Percentiles rank a stretch among this genome's conserved stretches.
Conservation (phyloP, 2,888 invertebrate species). For the Hyppa rectilinea region DNA sequence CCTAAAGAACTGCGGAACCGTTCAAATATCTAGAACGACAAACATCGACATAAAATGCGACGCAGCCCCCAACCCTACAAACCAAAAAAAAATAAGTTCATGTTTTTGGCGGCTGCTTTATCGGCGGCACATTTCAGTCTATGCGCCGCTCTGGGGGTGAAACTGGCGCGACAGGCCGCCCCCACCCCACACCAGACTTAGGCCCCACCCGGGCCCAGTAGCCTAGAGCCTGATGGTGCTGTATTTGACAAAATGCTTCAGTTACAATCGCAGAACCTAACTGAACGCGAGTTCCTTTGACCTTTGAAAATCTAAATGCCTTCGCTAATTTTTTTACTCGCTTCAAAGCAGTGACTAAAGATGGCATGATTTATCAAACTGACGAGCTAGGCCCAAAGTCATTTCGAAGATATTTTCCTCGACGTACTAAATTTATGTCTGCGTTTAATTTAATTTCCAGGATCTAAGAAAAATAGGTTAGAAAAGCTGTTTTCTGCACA, state of each 20-base stretch:
- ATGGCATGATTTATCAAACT: slow-evolving; percentile 65
- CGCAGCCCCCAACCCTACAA: slow-evolving; percentile 47
- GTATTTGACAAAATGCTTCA: slow-evolving; percentile 74
- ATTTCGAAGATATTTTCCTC: slow-evolving; percentile 61
- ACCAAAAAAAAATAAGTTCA: slow-evolving; percentile 70
- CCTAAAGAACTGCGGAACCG: slow-evolving; percentile 39
- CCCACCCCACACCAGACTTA: slow-evolving; percentile 56
- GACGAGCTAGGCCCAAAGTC: slow-evolving; percentile 60
- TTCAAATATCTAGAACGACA: slow-evolving; percentile 60
- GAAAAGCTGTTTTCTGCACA: slow-evolving; percentile 33
- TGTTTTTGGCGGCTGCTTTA: slow-evolving; percentile 78
- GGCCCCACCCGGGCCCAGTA: slow-evolving; percentile 63
- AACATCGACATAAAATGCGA: slow-evolving; percentile 55
- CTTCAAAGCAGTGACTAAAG: slow-evolving; percentile 73
- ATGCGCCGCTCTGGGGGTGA: slow-evolving; percentile 72
- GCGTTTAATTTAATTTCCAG: slow-evolving; percentile 63
- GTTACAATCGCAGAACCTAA: slow-evolving; percentile 66
- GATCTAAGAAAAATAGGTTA: slow-evolving; percentile 52
- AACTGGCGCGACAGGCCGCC: slow-evolving; percentile 72
- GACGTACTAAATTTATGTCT: slow-evolving; percentile 58
- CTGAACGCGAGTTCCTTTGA: slow-evolving; percentile 67
- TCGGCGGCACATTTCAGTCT: slow-evolving; percentile 78
- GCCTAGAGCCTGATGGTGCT: slow-evolving; percentile 69
- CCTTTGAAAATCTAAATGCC: slow-evolving; percentile 66
- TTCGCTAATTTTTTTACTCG: slow-evolving; percentile 67